Evolutionary conservation across 2,113 vertebrate species (phyloP), one percentile per base, ranked within the genome.

Genomic region (Dipodomys merriami): DNA sequence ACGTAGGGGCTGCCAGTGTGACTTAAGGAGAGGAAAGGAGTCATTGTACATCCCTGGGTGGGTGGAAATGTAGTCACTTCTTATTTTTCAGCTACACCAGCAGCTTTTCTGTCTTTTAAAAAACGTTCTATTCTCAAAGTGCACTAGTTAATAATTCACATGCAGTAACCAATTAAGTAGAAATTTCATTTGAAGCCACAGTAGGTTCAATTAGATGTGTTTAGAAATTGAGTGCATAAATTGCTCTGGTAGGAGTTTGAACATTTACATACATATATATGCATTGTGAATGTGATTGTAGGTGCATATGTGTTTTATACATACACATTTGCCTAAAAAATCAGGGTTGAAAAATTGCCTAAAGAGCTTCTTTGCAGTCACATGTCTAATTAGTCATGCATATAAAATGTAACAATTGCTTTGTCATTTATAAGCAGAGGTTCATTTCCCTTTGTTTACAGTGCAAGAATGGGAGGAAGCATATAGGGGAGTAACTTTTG

Each of bases 81-180:
- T 91, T 96, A 76, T 95, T 94, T 97, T 96, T 74, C 49, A 96
- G 93, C 95, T 95, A 53, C 86, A 76, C 92, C 86, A 82, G 76
- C 88, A 96, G 62, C 44, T 57, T 93, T 94, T 95, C 65, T n/a
- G 3, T 39, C 25, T 25, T 96, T 96, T 83, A 89, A 57, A 57
- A 53, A 57, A 18, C 91, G 92, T 96, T 97, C 90, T 96, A 33
- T 95, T 98, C 91, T 97, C 78, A n/a, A 93, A 96, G 93, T 97
- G 91, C 84, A 20, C 91, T 95, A 30, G 88, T 98, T 98, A 98
- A 98, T 98, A 98, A 97, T 98, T 98, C 95, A 98, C 87, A 94
- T 23, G 33, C 92, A 93, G 91, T 97, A 97, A 97, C 94, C 97
- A 98, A 96, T 98, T 97, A 97, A 97, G 95, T 91, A 97, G 96